Percentiles rank a stretch among this genome's conserved stretches.
Evolutionary conservation across 1,140 invertebrate genomes (phyloP).

Genomic region (Tetragnatha versicolor): DNA sequence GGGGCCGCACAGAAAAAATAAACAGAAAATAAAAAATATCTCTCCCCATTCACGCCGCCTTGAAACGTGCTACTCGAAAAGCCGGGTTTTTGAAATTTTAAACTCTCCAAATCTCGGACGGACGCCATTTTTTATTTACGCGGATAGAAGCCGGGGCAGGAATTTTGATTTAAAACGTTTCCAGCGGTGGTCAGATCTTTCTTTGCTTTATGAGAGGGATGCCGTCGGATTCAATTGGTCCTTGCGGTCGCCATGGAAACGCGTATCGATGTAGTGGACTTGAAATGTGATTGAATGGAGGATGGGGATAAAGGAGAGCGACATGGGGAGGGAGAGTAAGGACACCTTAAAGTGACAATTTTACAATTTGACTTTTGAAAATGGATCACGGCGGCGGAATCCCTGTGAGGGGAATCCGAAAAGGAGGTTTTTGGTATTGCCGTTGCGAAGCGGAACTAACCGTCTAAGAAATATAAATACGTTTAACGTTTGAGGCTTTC

Average conservation of each 20-base stretch:
- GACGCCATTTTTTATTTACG: conserved; percentile 54
- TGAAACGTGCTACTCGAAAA: conserved; percentile 43
- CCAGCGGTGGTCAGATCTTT: not conserved
- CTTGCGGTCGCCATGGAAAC: conserved; percentile 33
- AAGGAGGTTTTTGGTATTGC: too few species aligned
- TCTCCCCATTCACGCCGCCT: conserved; percentile 28
- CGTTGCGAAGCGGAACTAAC: too few species aligned
- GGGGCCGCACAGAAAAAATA: conserved; percentile 17
- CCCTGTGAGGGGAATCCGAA: too few species aligned
- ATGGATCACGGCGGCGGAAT: conserved; percentile 34
- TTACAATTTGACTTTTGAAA: conserved; percentile 52
- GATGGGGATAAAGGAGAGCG: not conserved
- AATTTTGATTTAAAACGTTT: conserved; percentile 52
- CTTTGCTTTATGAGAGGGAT: conserved; percentile 2
- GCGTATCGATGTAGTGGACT: conserved; percentile 34
- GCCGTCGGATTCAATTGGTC: conserved; percentile 39
- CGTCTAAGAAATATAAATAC: too few species aligned
- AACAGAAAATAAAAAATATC: conserved; percentile 13
- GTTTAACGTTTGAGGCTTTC: too few species aligned
- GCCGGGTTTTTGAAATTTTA: conserved; percentile 52
- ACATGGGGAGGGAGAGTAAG: not conserved
- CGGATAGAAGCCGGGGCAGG: not conserved
- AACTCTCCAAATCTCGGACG: conserved; percentile 53
- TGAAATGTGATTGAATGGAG: conserved; percentile 48
- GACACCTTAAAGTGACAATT: conserved; percentile 50